Evolutionary conservation across 2,113 vertebrate species (phyloP).

Genomic region (Arvicanthis niloticus): DNA sequence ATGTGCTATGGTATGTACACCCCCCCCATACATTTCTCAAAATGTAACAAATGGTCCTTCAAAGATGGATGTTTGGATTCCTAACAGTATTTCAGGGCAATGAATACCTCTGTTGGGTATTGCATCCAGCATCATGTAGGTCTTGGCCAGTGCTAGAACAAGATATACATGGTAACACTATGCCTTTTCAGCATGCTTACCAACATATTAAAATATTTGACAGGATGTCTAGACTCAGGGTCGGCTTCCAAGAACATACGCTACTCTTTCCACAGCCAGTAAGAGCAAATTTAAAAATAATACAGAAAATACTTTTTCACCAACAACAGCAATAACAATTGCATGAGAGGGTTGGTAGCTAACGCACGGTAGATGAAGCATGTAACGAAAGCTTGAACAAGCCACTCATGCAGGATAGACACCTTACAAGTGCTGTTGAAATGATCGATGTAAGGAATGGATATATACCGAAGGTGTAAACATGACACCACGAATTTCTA

Average conservation of each 20-base stretch:
- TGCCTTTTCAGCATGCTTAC: neutral
- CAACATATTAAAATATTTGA: neutral
- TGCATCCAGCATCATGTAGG: neutral
- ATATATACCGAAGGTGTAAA: neutral
- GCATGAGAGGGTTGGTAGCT: neutral
- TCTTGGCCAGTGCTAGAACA: neutral
- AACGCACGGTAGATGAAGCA: neutral
- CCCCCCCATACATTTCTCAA: neutral
- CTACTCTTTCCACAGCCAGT: neutral
- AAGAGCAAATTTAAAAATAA: conserved; percentile 48
- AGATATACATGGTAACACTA: neutral
- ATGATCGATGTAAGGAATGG: neutral
- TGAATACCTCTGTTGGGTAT: neutral
- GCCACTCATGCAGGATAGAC: neutral
- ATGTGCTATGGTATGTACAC: too few relatives aligned
- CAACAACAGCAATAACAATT: neutral
- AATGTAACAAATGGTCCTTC: neutral
- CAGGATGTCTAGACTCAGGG: neutral
- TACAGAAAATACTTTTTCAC: conserved; percentile 1
- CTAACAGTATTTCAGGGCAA: neutral
- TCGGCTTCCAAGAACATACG: neutral
- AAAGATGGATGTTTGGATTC: neutral
- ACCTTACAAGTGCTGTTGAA: neutral
- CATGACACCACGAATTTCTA: neutral
- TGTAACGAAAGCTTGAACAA: neutral